phyloP scores from a whole-genome alignment of 1,140 invertebrate genomes.

The Metopolophium dirhodum region DNA sequence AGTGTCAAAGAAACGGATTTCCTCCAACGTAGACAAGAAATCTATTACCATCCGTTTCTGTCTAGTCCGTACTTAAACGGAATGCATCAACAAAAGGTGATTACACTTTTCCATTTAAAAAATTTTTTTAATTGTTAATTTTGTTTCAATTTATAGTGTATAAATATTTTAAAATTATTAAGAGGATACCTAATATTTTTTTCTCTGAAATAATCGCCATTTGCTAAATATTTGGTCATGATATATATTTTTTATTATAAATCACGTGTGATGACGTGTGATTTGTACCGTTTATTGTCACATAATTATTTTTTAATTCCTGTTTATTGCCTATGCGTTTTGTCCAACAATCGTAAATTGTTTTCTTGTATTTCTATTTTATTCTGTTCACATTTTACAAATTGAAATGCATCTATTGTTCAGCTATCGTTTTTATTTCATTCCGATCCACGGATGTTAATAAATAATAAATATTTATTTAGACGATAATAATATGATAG shows the following conservation, averaged over 20 bases:
- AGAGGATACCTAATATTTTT: too few species aligned
- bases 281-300: too few species aligned
- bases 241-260: not conserved
- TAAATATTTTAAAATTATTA: not conserved
- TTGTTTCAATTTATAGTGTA: not conserved
- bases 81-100: slow-evolving; percentile 81
- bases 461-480: too few species aligned
- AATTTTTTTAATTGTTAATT: not conserved
- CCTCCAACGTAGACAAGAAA: slow-evolving; percentile 82
- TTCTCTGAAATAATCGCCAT: too few species aligned
- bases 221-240: too few species aligned
- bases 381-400: too few species aligned
- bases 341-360: not conserved
- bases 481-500: too few species aligned
- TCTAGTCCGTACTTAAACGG: slow-evolving; percentile 86
- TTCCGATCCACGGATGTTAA: not conserved
- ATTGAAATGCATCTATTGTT: too few species aligned
- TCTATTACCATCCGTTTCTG: slow-evolving; percentile 85
- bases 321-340: not conserved
- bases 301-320: not conserved
- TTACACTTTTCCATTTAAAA: not conserved
- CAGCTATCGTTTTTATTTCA: not conserved
- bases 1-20: slow-evolving; percentile 81
- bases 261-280: not conserved
- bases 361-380: too few species aligned